A percentile compares a stretch with the other conserved stretches of the same genome.
These are phyloP conservation scores for Sylvietta virens DNA, from an alignment of 2,113 vertebrate species.

Conservation along the genomic window DNA sequence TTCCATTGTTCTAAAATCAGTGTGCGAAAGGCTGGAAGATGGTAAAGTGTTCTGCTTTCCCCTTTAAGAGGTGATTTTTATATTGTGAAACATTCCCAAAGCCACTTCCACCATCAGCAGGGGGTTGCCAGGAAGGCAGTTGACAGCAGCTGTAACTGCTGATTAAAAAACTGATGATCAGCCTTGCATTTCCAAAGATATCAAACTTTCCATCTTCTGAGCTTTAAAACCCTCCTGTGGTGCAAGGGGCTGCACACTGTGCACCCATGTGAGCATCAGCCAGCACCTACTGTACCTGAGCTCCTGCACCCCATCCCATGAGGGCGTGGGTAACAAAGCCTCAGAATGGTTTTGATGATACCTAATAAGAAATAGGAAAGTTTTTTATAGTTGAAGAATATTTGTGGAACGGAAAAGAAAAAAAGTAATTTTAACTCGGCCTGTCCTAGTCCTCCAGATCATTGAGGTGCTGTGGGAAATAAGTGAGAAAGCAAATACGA, in stretches of 20 bases:
- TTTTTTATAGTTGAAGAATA: not conserved
- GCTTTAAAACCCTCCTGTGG: not conserved
- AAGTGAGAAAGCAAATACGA: not conserved
- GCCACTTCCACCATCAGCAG: constrained; percentile 64
- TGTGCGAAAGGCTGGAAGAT: not conserved
- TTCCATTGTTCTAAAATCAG: not conserved
- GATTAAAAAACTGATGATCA: constrained; percentile 69
- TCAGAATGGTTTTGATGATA: not conserved
- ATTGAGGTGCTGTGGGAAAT: not conserved
- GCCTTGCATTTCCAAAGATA: constrained; percentile 7
- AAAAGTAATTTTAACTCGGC: not conserved
- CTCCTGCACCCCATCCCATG: not conserved
- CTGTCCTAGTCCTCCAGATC: not conserved
- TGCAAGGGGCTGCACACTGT: not conserved
- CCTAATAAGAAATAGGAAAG: not conserved
- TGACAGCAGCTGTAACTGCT: constrained; percentile 71
- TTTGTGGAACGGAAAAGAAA: not conserved
- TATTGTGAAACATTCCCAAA: constrained; percentile 58
- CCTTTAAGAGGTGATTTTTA: constrained; percentile 53
- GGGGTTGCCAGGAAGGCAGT: constrained; percentile 66
- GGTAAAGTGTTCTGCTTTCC: not conserved
- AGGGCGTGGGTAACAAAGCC: not conserved
- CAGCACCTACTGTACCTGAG: not conserved
- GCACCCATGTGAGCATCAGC: not conserved
- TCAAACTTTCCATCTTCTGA: not conserved